Evolutionary conservation across 2,888 invertebrate genomes (phyloP), one percentile per base, ranked within the genome.

Genomic region (Rhorus exstirpatorius): DNA sequence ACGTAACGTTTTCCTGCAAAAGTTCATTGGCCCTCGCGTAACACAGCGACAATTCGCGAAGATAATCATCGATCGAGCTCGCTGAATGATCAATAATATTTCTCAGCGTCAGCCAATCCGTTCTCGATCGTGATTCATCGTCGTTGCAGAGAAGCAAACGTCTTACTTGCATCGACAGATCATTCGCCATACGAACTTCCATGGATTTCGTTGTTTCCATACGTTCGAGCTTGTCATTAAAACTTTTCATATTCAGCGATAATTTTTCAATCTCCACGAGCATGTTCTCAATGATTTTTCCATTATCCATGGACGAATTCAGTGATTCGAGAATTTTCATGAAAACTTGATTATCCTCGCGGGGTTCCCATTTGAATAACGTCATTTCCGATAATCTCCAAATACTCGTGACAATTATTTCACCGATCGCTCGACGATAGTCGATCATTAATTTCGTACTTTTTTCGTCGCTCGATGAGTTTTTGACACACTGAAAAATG

Each of bases 371-470:
- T 74, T 86, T 86, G 14, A 92, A 83, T 60, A 90, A 71, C 70
- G 88, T 87, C 79, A 89, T 90, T 49, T 92, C 92, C 0, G 93
- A 92, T 26, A 92, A 83, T 80, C 86, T 88, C 91, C 91, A 92
- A 38, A 92, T 71, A 68, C 87, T 88, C 41, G 88, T 78, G n/a
- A 87, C 88, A 78, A 91, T 72, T 68, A 92, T 88, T 87, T 90
- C 88, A 1, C 88, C 85, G 58, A 92, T 77, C 70, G 83, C 83
- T 80, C 84, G 87, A 58, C 84, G 70, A 51, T 84, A 76, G 19
- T 17, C 26, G 44, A 49, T 63, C 79, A 67, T 80, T 81, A 12
- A 26, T 38, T 77, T 71, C n/a, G 35, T 24, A 35, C 63, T 8
- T 12, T 71, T 58, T 3, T 55, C 55, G 21, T 58, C 3, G 8